Evolutionary conservation across 2,888 invertebrate species (phyloP).

Genomic region (Rhagonycha lutea): DNA sequence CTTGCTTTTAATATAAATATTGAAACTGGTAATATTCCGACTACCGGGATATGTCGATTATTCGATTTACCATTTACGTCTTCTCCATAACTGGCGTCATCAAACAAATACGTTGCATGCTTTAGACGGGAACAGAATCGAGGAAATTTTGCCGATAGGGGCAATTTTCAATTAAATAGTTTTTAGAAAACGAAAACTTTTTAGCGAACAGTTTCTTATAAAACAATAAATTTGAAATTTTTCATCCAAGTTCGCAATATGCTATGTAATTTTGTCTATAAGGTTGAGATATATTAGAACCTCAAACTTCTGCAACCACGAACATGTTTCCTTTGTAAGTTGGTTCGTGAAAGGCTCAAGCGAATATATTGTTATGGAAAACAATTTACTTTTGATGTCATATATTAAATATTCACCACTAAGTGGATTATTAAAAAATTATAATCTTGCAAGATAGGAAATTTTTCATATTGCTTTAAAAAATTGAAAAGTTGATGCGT

Average conservation of each 20-base stretch:
- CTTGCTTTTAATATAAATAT: constrained; percentile 12
- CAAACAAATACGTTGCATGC: not conserved
- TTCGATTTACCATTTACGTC: not conserved
- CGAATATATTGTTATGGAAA: not conserved
- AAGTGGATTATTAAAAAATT: not conserved
- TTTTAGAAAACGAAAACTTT: not conserved
- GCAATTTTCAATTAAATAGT: not conserved
- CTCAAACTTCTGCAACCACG: not conserved
- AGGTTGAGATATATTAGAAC: not conserved
- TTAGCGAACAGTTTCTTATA: not conserved
- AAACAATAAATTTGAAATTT: not conserved
- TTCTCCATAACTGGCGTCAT: not conserved
- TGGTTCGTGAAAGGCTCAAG: not conserved
- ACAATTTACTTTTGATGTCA: not conserved
- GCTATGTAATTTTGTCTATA: not conserved
- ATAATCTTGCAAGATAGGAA: not conserved
- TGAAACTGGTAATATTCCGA: constrained; percentile 12
- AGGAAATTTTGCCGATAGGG: not conserved
- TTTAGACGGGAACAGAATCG: not conserved
- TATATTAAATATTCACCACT: not conserved
- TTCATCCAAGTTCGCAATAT: constrained; percentile 4
- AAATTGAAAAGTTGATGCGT: too few species aligned
- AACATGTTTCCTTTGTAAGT: not conserved
- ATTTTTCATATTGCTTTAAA: too few species aligned
- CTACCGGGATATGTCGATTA: not conserved